These are phyloP conservation scores for Megalonaias nervosa DNA, from an alignment of 1,140 invertebrate species.

Conservation along the genomic window DNA sequence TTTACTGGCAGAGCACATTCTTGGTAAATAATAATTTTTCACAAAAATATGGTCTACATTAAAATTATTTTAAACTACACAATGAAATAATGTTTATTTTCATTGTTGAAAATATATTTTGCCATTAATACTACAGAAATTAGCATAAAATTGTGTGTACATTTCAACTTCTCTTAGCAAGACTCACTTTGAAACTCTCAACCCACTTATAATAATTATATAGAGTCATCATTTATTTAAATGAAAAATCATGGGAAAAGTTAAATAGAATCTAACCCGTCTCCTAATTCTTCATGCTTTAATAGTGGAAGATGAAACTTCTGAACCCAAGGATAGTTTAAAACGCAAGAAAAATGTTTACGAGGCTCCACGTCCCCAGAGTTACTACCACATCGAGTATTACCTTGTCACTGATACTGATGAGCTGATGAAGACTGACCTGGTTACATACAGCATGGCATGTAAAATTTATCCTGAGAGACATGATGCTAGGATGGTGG, in stretches of 20 bases:
- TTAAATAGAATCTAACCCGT: background rate
- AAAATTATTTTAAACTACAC: too few relatives aligned
- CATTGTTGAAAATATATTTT: too few relatives aligned
- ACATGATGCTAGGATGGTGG: slow-evolving; percentile 61
- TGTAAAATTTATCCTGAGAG: slow-evolving; percentile 67
- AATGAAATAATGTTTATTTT: too few relatives aligned
- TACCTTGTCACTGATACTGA: slow-evolving; percentile 62
- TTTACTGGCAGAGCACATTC: too few relatives aligned
- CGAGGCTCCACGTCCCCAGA: slow-evolving; percentile 64
- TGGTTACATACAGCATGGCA: slow-evolving; percentile 66
- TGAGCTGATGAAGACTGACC: slow-evolving; percentile 62
- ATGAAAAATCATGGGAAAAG: background rate
- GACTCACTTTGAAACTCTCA: background rate
- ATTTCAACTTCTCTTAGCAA: background rate
- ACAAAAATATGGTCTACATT: too few relatives aligned
- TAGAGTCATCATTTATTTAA: slow-evolving; percentile 1
- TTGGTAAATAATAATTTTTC: too few relatives aligned
- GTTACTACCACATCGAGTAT: slow-evolving; percentile 69
- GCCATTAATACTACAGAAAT: background rate
- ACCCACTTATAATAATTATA: background rate
- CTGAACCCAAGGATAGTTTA: slow-evolving; percentile 52
- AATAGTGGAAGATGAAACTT: slow-evolving; percentile 27
- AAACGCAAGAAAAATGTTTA: slow-evolving; percentile 62
- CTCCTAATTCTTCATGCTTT: slow-evolving; percentile 1
- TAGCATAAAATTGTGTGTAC: background rate